Evolutionary conservation across 2,888 invertebrate species (phyloP).

Genomic region (Pharmacophagus antenor): DNA sequence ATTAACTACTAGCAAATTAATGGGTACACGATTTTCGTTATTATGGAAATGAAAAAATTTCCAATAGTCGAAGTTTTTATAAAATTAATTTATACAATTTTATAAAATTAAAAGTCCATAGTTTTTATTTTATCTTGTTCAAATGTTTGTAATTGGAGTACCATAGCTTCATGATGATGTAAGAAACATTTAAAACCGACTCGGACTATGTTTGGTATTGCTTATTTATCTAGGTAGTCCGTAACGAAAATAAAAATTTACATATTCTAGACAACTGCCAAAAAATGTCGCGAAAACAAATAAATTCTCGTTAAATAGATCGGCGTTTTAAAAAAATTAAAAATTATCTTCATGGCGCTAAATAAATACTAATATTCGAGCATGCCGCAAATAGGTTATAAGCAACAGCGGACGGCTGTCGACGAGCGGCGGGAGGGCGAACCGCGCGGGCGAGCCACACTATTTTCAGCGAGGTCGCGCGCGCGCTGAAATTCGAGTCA

Average conservation of each 20-base stretch:
- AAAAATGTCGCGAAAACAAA: constrained; percentile 25
- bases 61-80: no score
- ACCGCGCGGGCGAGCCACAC: constrained; percentile 52
- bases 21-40: no score
- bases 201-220: constrained; percentile 31
- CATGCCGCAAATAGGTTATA: constrained; percentile 77
- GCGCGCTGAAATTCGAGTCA: constrained; percentile 75
- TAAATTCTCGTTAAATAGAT: constrained; percentile 67
- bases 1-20: no score
- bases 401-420: constrained; percentile 33
- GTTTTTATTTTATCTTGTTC: not conserved
- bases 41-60: no score
- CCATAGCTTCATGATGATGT: constrained; percentile 16
- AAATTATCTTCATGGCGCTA: constrained; percentile 76
- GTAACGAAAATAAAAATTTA: constrained; percentile 4
- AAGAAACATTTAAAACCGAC: constrained; percentile 20
- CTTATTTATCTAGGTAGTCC: constrained; percentile 24
- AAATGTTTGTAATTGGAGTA: constrained; percentile 3
- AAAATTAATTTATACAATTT: no score
- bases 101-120: not conserved
- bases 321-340: constrained; percentile 70
- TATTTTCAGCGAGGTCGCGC: constrained; percentile 78
- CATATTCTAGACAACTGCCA: constrained; percentile 10
- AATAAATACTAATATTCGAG: constrained; percentile 73
- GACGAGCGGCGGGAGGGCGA: constrained; percentile 42